A percentile compares a stretch with the other conserved stretches of the same genome.
phyloP scores from a whole-genome alignment of 35 echinoderm and acorn worm species.

The Lytechinus variegatus region DNA sequence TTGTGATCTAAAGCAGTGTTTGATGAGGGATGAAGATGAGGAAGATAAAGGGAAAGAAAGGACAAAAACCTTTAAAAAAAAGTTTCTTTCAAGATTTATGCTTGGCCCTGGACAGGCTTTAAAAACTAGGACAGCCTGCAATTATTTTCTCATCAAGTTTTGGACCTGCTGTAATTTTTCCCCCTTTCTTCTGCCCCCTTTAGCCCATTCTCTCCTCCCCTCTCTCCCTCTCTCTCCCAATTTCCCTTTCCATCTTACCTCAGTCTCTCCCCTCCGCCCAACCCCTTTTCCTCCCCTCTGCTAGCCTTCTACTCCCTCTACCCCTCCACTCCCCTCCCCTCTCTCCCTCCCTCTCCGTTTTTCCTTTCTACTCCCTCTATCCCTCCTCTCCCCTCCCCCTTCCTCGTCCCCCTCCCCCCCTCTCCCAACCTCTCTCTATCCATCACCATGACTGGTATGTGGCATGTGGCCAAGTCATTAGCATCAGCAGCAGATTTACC shows the following conservation, averaged over 20 bases:
- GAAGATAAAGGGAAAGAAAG: background rate
- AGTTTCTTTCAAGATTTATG: too few species aligned
- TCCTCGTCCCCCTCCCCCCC: background rate
- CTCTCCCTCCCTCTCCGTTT: background rate
- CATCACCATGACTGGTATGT: constrained; percentile 10
- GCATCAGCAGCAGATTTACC: constrained; percentile 41
- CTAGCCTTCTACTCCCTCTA: too few species aligned
- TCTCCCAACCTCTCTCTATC: background rate
- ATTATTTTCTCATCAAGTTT: background rate
- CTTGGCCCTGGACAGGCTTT: too few species aligned
- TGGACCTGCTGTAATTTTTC: background rate
- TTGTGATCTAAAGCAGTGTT: background rate
- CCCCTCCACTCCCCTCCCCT: background rate
- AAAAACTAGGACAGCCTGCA: too few species aligned
- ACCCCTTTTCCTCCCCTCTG: too few species aligned
- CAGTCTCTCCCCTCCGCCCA: too few species aligned
- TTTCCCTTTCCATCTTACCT: too few species aligned
- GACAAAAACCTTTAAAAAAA: too few species aligned
- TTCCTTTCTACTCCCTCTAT: background rate
- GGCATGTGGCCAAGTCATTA: constrained; percentile 35
- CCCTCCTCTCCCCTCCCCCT: background rate
- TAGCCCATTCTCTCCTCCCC: background rate
- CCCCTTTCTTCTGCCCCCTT: background rate
- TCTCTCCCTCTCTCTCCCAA: background rate
- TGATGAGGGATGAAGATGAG: background rate